phyloP scores from a whole-genome alignment of 1,140 invertebrate species.

The Danaus plexippus region DNA sequence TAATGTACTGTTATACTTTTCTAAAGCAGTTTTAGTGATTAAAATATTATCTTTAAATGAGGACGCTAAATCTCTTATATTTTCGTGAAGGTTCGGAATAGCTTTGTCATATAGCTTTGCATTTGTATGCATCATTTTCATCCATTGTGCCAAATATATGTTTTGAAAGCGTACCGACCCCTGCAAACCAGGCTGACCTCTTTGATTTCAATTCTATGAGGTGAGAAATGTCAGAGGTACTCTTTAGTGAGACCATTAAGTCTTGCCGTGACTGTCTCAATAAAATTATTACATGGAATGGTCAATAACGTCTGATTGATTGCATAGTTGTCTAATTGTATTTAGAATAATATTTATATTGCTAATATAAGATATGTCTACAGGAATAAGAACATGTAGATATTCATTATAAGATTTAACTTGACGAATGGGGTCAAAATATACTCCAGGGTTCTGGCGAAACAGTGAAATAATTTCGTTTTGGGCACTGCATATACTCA shows the following conservation, averaged over 20 bases:
- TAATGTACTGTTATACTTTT: constrained; percentile 1
- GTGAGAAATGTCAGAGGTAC: constrained; percentile 19
- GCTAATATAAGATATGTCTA: constrained; percentile 19
- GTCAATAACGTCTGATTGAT: constrained; percentile 8
- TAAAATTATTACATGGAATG: constrained; percentile 11
- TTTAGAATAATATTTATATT: constrained; percentile 16
- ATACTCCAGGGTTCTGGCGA: constrained; percentile 17
- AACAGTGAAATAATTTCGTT: too few species aligned
- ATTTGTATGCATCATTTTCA: constrained; percentile 20
- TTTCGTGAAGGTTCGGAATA: constrained; percentile 13
- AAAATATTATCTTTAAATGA: constrained; percentile 7
- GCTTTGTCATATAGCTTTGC: constrained; percentile 27
- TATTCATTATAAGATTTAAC: constrained; percentile 17
- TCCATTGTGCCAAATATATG: constrained; percentile 22
- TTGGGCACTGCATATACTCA: too few species aligned
- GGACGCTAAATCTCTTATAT: too few species aligned
- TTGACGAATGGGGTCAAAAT: constrained; percentile 24
- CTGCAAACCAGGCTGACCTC: constrained; percentile 22
- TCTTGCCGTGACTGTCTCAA: constrained; percentile 16
- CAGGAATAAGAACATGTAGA: constrained; percentile 15
- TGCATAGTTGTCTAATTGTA: constrained; percentile 13
- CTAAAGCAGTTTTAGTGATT: constrained; percentile 14
- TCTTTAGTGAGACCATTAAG: constrained; percentile 16
- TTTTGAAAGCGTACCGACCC: constrained; percentile 19
- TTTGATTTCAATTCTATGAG: constrained; percentile 5